Conservation (phyloP, 2,888 invertebrate species). For the Caenorhabditis doughertyi region DNA sequence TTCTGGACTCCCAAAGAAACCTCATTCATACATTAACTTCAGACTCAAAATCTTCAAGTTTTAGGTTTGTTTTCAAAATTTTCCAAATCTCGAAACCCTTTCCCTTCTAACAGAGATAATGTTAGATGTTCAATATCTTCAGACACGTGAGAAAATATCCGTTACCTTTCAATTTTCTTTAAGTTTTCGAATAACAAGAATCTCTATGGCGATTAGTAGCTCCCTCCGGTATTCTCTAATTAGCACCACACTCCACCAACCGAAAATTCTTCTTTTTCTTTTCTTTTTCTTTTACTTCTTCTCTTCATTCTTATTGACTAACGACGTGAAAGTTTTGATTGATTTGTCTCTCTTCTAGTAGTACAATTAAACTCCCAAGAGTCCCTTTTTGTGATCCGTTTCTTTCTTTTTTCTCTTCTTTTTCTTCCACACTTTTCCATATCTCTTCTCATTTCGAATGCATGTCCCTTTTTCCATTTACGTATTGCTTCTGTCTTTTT, state of each 20-base stretch:
- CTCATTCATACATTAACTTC: slow-evolving; percentile 16
- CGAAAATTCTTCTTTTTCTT: slow-evolving; percentile 13
- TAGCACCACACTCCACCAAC: slow-evolving; percentile 13
- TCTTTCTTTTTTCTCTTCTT: not conserved
- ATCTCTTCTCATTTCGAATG: slow-evolving; percentile 58
- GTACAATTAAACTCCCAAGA: slow-evolving; percentile 55
- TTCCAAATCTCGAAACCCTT: not conserved
- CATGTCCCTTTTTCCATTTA: slow-evolving; percentile 59
- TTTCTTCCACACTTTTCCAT: slow-evolving; percentile 36
- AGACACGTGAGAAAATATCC: not conserved
- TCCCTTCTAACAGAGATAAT: not conserved
- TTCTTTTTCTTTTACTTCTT: not conserved
- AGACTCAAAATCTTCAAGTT: slow-evolving; percentile 11
- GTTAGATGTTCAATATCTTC: not conserved
- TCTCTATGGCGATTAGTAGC: slow-evolving; percentile 6
- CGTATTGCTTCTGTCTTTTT: slow-evolving; percentile 30
- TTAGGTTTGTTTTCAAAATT: not conserved
- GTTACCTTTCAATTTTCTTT: not conserved
- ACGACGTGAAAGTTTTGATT: slow-evolving; percentile 55
- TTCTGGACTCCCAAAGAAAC: not conserved
- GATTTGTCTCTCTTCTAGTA: slow-evolving; percentile 41
- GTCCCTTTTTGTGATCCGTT: slow-evolving; percentile 8
- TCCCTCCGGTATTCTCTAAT: slow-evolving; percentile 38
- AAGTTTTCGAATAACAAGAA: slow-evolving; percentile 1
- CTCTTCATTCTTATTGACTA: slow-evolving; percentile 32